phyloP scores from a whole-genome alignment of 2,113 vertebrate genomes.

The Murina feae region DNA sequence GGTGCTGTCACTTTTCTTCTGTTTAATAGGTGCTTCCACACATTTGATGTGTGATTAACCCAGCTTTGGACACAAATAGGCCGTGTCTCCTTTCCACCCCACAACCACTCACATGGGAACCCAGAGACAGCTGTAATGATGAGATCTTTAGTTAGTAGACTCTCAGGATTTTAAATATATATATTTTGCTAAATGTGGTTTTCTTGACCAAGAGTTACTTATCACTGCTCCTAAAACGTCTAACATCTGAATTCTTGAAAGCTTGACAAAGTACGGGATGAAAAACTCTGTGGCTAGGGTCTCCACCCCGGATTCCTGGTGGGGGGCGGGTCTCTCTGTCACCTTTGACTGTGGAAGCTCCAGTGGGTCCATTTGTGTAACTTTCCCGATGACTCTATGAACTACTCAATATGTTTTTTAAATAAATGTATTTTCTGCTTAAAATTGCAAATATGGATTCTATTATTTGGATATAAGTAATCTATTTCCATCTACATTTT shows the following conservation, averaged over 20 bases:
- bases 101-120: fast-evolving
- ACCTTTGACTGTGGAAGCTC: not conserved
- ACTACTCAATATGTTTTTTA: not conserved
- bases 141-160: not conserved
- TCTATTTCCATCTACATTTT: not conserved
- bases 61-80: fast-evolving
- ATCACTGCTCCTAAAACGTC: not conserved
- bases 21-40: not conserved
- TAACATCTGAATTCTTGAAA: not conserved
- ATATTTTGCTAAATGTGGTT: not conserved
- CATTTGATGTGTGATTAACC: not conserved
- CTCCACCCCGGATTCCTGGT: fast-evolving
- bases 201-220: not conserved
- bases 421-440: not conserved
- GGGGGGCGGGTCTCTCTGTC: not conserved
- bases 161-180: not conserved
- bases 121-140: not conserved
- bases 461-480: not conserved
- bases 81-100: fast-evolving
- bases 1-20: not conserved
- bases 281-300: fast-evolving
- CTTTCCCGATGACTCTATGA: not conserved
- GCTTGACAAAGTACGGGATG: not conserved
- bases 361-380: too few species aligned
- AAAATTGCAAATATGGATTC: not conserved